Conservation (phyloP, 1,140 invertebrate species). For the Venustaconcha ellipsiformis region DNA sequence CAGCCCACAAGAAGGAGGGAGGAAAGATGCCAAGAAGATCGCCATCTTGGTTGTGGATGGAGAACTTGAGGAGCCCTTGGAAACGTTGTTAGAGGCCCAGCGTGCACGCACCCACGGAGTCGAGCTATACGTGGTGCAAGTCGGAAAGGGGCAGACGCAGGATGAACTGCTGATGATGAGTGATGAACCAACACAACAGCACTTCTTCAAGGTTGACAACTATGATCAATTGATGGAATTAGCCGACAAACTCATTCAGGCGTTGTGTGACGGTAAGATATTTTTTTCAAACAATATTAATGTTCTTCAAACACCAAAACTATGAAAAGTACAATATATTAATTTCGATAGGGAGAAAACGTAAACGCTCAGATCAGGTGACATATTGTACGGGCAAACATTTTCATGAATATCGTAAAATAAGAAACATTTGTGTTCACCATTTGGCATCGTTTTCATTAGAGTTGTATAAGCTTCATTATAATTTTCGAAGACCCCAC, state of each 20-base stretch:
- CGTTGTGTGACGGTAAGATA: conserved; percentile 46
- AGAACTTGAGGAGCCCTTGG: conserved; percentile 43
- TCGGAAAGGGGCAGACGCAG: conserved; percentile 42
- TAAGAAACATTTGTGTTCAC: no score
- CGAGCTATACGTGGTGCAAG: conserved; percentile 40
- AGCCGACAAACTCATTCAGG: conserved; percentile 38
- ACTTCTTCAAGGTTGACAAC: conserved; percentile 50
- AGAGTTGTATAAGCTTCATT: no score
- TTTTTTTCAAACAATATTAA: no score
- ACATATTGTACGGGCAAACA: no score
- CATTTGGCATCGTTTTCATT: no score
- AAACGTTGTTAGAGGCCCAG: conserved; percentile 57
- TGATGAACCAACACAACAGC: conserved; percentile 45
- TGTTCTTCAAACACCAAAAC: no score
- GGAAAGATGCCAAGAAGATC: conserved; percentile 54
- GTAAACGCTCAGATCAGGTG: no score
- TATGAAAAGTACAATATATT: no score
- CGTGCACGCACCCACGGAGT: conserved; percentile 48
- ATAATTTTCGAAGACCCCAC: no score
- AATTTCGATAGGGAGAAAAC: no score
- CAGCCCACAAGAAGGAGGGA: conserved; percentile 29
- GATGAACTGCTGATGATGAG: conserved; percentile 50
- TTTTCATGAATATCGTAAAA: no score
- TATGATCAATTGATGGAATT: conserved; percentile 45
- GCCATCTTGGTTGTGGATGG: conserved; percentile 53